A percentile compares a stretch with the other conserved stretches of the same genome.
phyloP scores from a whole-genome alignment of 1,140 invertebrate genomes.

The Nilaparvata lugens region DNA sequence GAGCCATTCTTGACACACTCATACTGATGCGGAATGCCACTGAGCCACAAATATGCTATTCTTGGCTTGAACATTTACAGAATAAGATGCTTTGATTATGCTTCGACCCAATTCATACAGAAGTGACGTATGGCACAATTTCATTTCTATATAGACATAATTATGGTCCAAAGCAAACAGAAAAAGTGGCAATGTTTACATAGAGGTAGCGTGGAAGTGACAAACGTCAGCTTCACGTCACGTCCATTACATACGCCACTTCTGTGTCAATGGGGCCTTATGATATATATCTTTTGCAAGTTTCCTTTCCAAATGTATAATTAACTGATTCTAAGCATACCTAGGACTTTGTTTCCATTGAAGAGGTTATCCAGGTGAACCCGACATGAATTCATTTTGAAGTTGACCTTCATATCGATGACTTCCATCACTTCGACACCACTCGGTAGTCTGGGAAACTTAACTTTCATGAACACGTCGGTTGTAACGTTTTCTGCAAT shows the following conservation, averaged over 20 bases:
- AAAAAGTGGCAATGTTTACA: too few species aligned
- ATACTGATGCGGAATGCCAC: too few species aligned
- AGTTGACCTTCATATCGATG: constrained; percentile 46
- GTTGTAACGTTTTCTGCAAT: constrained; percentile 38
- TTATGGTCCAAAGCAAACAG: too few species aligned
- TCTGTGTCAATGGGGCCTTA: too few species aligned
- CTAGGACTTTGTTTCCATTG: constrained; percentile 51
- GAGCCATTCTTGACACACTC: too few species aligned
- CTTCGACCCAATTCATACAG: too few species aligned
- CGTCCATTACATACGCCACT: neutral
- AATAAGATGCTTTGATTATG: too few species aligned
- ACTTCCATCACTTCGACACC: constrained; percentile 28
- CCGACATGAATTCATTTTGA: constrained; percentile 46
- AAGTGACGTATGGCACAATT: too few species aligned
- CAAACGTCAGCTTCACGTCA: neutral
- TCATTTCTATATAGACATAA: too few species aligned
- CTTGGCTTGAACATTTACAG: too few species aligned
- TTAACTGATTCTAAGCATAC: constrained; percentile 33
- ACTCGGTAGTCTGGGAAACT: constrained; percentile 28
- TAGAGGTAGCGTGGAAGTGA: neutral
- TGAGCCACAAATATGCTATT: too few species aligned
- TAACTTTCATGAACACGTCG: constrained; percentile 40
- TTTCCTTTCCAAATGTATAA: neutral
- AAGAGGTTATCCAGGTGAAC: constrained; percentile 54
- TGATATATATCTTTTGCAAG: too few species aligned